phyloP scores from a whole-genome alignment of 1,140 invertebrate species.

The Portunus trituberculatus region DNA sequence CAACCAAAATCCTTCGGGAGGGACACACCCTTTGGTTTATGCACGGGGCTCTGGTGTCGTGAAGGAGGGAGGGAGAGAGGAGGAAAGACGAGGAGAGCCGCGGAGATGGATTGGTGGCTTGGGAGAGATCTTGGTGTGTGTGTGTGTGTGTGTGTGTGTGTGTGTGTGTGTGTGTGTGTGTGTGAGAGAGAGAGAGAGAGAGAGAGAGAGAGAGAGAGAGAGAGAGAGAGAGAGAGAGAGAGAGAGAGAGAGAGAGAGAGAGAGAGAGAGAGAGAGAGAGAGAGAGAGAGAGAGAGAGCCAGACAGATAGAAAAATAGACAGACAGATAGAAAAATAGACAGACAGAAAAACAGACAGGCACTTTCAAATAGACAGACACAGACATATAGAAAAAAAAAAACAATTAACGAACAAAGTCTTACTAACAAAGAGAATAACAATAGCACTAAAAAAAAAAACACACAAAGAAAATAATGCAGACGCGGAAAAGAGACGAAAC shows the following conservation, averaged over 20 bases:
- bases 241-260: not conserved
- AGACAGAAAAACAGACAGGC: conserved; percentile 79
- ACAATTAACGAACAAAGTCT: conserved; percentile 61
- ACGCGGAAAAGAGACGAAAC: too few species aligned
- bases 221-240: not conserved
- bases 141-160: not conserved
- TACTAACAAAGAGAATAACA: too few species aligned
- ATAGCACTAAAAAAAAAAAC: too few species aligned
- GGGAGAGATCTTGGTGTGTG: not conserved
- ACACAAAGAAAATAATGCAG: too few species aligned
- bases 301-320: not conserved
- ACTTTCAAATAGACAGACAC: conserved; percentile 45
- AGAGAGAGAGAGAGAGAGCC: not conserved
- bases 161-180: not conserved
- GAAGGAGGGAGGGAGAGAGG: not conserved
- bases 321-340: conserved; percentile 79
- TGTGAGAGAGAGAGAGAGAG: not conserved
- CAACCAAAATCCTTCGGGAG: too few species aligned
- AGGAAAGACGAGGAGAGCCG: not conserved
- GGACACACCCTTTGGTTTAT: not conserved
- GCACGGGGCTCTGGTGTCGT: not conserved
- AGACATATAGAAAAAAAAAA: conserved; percentile 80
- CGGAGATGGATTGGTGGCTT: not conserved
- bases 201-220: not conserved
- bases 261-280: not conserved